Base-by-base conservation (phyloP, 2,113 vertebrate species). In the Lamprotornis superbus region DNA sequence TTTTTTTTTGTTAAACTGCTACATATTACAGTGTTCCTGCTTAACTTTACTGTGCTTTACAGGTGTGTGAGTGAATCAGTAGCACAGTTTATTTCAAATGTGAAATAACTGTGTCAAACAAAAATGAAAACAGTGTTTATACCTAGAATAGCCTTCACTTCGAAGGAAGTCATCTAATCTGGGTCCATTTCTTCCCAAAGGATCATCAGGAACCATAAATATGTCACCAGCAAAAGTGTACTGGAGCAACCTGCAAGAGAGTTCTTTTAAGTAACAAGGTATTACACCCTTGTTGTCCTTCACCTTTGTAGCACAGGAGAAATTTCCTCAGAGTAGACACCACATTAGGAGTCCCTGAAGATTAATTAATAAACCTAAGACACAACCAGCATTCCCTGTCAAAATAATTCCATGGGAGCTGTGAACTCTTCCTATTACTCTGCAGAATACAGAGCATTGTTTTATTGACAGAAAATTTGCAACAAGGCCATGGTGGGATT, bases 141-240 rank as follows among this genome's bases (percentile, higher is more conserved):
- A 99, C 99, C 98, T 98, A 89, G 59, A 87, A 89, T 19, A 80
- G 91, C 79, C 94, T 52, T 98, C 97, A 94, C 98, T 99, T 67
- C 80, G 96, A 79, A 99, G 98, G 95, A 99, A 99, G 56, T 97
- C 82, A 84, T 99, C 98, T 57, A 99, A 94, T 67, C 98, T 98
- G 56, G 99, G 99, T 37, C 99, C 99, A 5, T 98, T 93, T 96
- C 98, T 99, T 85, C 99, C 99, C 97, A 99, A 97, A 46, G 99
- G 99, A 97, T 99, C 99, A 91, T 99, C 99, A 31, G 99, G 99
- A 97, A 99, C 98, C 99, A 99, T 99, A 97, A 99, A 99, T 96
- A 99, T 98, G 93, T 99, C 99, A 91, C 99, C 99, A 60, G 98
- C 99, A 93, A 99, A 99, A 12, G 99, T 99, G 85, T 99, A 99